Conservation (phyloP, 1,140 invertebrate genomes). For the Drosophila parabipectinata region DNA sequence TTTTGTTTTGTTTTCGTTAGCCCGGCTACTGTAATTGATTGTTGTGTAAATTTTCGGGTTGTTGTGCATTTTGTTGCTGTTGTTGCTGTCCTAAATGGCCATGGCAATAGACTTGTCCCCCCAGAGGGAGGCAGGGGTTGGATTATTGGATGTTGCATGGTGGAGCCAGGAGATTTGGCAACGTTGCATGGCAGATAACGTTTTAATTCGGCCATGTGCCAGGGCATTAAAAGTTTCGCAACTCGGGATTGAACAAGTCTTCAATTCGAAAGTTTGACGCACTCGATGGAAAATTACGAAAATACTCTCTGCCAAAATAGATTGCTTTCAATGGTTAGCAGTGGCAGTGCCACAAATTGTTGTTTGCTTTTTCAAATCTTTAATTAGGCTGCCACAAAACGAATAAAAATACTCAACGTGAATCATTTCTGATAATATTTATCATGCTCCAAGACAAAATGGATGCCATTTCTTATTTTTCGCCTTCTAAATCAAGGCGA, state of each 20-base stretch:
- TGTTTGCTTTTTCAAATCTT: background rate
- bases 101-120: slow-evolving; percentile 52
- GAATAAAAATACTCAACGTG: slow-evolving; percentile 4
- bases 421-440: slow-evolving; percentile 33
- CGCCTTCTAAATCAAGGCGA: slow-evolving; percentile 50
- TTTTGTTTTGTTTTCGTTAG: slow-evolving; percentile 53
- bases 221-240: slow-evolving; percentile 66
- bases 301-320: slow-evolving; percentile 1
- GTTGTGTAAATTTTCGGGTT: slow-evolving; percentile 53
- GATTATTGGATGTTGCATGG: slow-evolving; percentile 37
- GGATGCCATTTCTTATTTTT: slow-evolving; percentile 32
- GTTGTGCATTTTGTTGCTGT: slow-evolving; percentile 8
- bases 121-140: background rate
- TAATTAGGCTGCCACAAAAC: background rate
- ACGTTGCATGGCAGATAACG: slow-evolving; percentile 48
- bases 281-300: slow-evolving; percentile 25
- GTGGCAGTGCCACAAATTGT: background rate
- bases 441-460: slow-evolving; percentile 20
- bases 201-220: slow-evolving; percentile 70
- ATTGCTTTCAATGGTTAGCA: background rate
- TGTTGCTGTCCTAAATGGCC: slow-evolving; percentile 60
- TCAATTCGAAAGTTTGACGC: slow-evolving; percentile 26
- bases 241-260: slow-evolving; percentile 29
- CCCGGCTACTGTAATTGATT: slow-evolving; percentile 67
- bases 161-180: slow-evolving; percentile 43